These are phyloP conservation scores for Melieria omissa DNA, from an alignment of 2,888 invertebrate species.

Conservation along the genomic window DNA sequence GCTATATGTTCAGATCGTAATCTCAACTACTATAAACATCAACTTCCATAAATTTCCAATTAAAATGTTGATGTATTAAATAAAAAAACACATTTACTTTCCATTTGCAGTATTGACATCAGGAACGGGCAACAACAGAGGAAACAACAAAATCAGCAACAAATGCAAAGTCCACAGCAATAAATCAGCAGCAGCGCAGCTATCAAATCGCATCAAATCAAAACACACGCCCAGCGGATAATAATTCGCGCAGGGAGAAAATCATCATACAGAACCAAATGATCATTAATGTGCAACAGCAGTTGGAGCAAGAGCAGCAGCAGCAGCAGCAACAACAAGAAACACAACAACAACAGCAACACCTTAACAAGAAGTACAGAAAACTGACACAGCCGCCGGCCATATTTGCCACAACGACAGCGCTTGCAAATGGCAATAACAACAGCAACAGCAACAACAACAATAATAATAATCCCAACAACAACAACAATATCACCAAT, in stretches of 20 bases:
- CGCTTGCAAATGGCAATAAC: constrained; percentile 36
- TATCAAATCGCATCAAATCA: constrained; percentile 58
- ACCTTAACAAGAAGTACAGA: constrained; percentile 55
- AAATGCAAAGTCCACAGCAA: constrained; percentile 68
- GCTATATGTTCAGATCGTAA: no score
- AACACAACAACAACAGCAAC: constrained; percentile 65
- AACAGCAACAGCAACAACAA: constrained; percentile 36
- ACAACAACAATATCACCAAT: constrained; percentile 49
- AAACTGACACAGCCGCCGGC: constrained; percentile 48
- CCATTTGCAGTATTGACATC: constrained; percentile 65
- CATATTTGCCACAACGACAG: constrained; percentile 51
- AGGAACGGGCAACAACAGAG: constrained; percentile 64
- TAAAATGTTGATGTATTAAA: background rate
- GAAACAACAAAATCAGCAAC: constrained; percentile 67
- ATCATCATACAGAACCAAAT: constrained; percentile 65
- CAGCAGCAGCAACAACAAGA: constrained; percentile 65
- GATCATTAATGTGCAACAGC: constrained; percentile 62
- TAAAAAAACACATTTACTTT: background rate
- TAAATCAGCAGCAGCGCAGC: constrained; percentile 66
- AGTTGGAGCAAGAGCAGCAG: constrained; percentile 56
- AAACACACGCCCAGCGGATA: constrained; percentile 54
- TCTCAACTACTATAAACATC: no score
- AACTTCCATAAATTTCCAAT: background rate
- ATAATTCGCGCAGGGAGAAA: constrained; percentile 55
- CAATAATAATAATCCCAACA: constrained; percentile 43